Evolutionary conservation across 1,140 invertebrate species (phyloP), one percentile per base, ranked within the genome.

Genomic region (Heliconius hewitsoni): DNA sequence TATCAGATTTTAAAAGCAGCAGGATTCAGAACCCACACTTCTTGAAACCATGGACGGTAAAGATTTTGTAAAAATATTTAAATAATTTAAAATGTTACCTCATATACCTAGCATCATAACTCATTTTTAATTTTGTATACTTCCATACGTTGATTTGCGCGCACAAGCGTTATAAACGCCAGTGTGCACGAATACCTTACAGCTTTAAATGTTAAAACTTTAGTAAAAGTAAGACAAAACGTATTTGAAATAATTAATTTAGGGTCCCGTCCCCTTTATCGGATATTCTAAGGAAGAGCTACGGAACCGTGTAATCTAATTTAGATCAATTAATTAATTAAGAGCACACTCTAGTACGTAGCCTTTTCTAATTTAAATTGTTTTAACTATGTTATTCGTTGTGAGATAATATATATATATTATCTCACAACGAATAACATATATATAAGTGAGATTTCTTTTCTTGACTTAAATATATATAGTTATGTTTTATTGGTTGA

Each of bases 251-350:
- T 84, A 85, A 83, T 85, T 85, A 85, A 84, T 82, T 84, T 82
- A 82, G 78, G 77, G 74, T 79, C 80, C 81, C 71, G 57, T 66
- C 55, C 80, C 76, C 80, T 74, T 79, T 39, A 57, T 79, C 71
- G 79, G 82, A 85, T 81, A 85, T 79, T 80, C 81, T 46, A 52
- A 18, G 50, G 50, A 19, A 60, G 52, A 80, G 78, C 81, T 57
- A 78, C 81, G 84, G 84, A 75, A 81, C 80, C 80, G 81, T 76
- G 79, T 84, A 84, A 84, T 85, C 79, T 80, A 82, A 85, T 84
- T 85, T 75, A 78, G 78, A 85, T 84, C 81, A 81, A 85, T 85
- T 85, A 82, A 82, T 84, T 84, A 82, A 85, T 83, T 81, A 84
- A 81, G 66, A 66, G 27, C 60, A 30, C 57, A 70, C 60, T 76